Evolutionary conservation across 1,140 invertebrate species (phyloP), one percentile per base, ranked within the genome.

Genomic region (Cotesia glomerata): DNA sequence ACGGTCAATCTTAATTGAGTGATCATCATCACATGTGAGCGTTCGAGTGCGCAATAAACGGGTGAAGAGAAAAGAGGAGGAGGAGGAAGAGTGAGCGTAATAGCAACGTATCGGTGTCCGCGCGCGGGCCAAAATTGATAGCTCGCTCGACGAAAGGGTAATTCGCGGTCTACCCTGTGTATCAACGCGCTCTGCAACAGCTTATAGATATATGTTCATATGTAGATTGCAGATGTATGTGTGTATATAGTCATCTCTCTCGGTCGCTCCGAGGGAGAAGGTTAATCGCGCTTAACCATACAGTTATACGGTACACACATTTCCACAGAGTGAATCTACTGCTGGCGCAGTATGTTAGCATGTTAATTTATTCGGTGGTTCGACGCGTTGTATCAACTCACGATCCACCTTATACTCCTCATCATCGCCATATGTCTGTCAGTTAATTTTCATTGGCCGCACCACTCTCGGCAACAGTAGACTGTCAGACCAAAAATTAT

Each of bases 91-190:
- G 7, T 39, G 14, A 26, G 32, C 16, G 36, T 65, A 65, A 65
- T 65, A 45, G 63, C 36, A 51, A 45, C 49, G 69, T 71, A 71
- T 71, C 69, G 39, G 69, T 65, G 59, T 71, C 62, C 61, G 62
- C 61, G 62, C 69, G 26, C 68, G 59, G 68, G 45, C 58, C 68
- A 71, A 71, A 71, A 71, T 71, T 71, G 69, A 71, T 71, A 71
- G 69, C 59, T 71, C 61, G 45, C 61, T 39, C 69, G 61, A 71
- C 69, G 69, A 71, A 71, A 71, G 69, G 69, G 69, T 71, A 71
- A 71, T 71, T 70, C 69, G 69, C 52, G 69, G 69, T 71, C 69
- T 71, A 71, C 69, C 61, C 69, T 64, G 69, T 71, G 69, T 71
- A 71, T 71, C 61, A 71, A 71, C 69, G 65, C 49, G 18, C 13